A percentile compares a stretch with the other conserved stretches of the same genome.
phyloP scores from a whole-genome alignment of 2,797 vertebrate species.

The Hippocampus kuda region DNA sequence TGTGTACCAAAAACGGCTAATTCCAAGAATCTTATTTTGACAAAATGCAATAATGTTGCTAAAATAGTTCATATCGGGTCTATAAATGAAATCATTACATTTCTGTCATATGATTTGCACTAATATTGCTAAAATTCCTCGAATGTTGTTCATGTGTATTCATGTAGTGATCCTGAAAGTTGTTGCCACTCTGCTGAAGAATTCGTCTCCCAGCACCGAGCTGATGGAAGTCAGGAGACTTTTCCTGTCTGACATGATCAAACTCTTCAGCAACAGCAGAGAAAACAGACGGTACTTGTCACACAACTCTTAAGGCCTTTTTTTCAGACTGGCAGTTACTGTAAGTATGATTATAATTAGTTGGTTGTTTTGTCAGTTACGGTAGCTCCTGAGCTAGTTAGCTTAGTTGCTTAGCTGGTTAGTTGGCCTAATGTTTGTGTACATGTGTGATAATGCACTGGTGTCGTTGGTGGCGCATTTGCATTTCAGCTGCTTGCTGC shows the following conservation, averaged over 20 bases:
- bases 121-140: background rate
- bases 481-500: conserved; percentile 83
- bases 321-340: no score
- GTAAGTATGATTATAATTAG: no score
- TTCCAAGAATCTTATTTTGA: background rate
- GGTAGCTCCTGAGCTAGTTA: no score
- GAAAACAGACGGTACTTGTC: conserved; percentile 87
- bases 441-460: background rate
- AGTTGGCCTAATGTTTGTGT: background rate
- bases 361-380: no score
- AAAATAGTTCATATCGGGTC: background rate
- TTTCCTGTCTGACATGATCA: conserved; percentile 99
- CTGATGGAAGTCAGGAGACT: conserved; percentile 97
- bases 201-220: conserved; percentile 87
- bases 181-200: conserved; percentile 94
- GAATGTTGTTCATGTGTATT: background rate
- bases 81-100: no score
- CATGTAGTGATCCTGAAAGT: conserved; percentile 96
- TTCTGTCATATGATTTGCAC: background rate
- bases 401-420: no score
- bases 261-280: conserved; percentile 97
- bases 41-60: background rate
- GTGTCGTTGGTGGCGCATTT: conserved; percentile 11
- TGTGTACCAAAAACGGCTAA: background rate
- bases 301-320: background rate